Evolutionary conservation across 2,797 vertebrate genomes (phyloP).

Genomic region (Halcyon chelicuti): DNA sequence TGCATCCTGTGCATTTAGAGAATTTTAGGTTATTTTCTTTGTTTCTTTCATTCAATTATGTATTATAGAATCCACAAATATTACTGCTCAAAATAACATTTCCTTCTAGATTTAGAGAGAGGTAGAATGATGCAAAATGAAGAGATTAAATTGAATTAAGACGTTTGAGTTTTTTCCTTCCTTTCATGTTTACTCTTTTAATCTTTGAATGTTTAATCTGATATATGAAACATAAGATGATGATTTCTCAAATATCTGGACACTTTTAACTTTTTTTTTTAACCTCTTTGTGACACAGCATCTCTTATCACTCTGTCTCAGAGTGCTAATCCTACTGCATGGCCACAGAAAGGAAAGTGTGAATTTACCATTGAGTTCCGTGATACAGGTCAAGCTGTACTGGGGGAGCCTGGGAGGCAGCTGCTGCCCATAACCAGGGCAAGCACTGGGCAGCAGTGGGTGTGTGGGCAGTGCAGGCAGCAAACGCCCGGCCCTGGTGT

Average conservation of each 20-base stretch:
- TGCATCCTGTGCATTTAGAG: neutral
- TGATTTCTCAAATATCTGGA: slow-evolving; percentile 8
- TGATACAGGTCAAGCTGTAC: neutral
- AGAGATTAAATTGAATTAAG: neutral
- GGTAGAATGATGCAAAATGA: neutral
- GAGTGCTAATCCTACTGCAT: neutral
- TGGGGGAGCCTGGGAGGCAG: neutral
- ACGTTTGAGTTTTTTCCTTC: neutral
- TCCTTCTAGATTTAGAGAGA: neutral
- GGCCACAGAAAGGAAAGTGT: neutral
- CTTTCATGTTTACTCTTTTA: neutral
- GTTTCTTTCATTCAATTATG: neutral
- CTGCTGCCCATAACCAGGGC: neutral
- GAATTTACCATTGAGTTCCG: neutral
- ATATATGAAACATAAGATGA: neutral
- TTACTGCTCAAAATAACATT: slow-evolving; percentile 2
- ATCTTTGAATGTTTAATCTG: neutral
- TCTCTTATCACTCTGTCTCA: neutral
- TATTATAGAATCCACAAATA: neutral
- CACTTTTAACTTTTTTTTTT: neutral
- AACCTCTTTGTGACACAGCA: neutral
- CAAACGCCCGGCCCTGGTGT: rapidly evolving
- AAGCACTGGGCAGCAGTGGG: rapidly evolving
- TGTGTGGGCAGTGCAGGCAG: rapidly evolving
- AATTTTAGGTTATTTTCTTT: neutral